Percentiles rank a stretch among this genome's conserved stretches.
These are phyloP conservation scores for Cyprinella venusta DNA, from an alignment of 2,797 vertebrate genomes.

Conservation along the genomic window DNA sequence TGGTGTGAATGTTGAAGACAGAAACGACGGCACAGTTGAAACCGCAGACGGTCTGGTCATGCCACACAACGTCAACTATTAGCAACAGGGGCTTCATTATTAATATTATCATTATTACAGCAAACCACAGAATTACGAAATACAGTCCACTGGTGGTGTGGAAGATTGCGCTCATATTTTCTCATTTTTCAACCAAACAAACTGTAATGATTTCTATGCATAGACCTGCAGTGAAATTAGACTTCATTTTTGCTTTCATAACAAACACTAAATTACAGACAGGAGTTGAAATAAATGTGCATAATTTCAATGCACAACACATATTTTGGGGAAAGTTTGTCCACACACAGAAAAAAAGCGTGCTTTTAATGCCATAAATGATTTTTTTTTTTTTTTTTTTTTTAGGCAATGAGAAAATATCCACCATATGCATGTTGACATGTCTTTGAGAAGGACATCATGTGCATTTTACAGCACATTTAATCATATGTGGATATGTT, in stretches of 20 bases:
- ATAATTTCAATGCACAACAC: conserved; percentile 17
- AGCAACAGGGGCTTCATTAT: conserved; percentile 38
- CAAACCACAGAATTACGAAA: conserved; percentile 51
- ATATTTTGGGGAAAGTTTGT: neutral
- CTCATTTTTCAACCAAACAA: conserved; percentile 38
- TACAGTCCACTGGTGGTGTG: conserved; percentile 42
- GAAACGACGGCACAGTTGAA: conserved; percentile 40
- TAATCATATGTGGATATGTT: neutral
- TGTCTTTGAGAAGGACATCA: neutral
- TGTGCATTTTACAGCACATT: neutral
- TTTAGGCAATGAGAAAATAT: neutral
- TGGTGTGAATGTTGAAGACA: conserved; percentile 1
- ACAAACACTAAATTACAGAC: conserved; percentile 70
- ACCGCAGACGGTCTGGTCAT: conserved; percentile 50
- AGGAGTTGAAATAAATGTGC: conserved; percentile 34
- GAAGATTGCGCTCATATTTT: conserved; percentile 50
- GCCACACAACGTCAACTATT: conserved; percentile 48
- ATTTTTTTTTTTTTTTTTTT: neutral
- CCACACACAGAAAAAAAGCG: neutral
- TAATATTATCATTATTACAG: conserved; percentile 60
- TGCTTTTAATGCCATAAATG: neutral
- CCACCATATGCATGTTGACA: neutral
- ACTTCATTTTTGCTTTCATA: conserved; percentile 62
- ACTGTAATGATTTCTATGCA: conserved; percentile 65
- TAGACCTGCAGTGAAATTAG: conserved; percentile 63